Percentiles rank a stretch among this genome's conserved stretches.
Conservation (phyloP, 2,888 invertebrate genomes). For the Pandemis corylana region DNA sequence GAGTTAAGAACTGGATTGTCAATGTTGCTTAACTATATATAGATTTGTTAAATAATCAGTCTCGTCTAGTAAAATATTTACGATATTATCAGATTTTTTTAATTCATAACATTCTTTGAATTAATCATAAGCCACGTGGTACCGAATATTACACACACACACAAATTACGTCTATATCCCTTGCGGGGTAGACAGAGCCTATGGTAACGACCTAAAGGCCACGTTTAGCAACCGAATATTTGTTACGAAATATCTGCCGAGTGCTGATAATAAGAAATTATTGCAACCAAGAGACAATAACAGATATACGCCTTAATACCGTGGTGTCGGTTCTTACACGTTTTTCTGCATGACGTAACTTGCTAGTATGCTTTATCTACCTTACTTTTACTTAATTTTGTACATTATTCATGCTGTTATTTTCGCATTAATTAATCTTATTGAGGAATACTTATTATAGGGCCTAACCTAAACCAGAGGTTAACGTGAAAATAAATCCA, state of each 20-base stretch:
- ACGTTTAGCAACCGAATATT: background rate
- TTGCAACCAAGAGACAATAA: conserved; percentile 12
- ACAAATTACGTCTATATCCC: too few species aligned
- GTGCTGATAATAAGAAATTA: background rate
- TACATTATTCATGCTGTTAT: background rate
- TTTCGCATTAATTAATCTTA: background rate
- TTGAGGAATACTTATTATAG: too few species aligned
- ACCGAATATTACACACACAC: background rate
- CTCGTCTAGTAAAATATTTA: too few species aligned
- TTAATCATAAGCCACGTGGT: too few species aligned
- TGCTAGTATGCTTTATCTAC: background rate
- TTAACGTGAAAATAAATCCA: too few species aligned
- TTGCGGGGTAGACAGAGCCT: too few species aligned
- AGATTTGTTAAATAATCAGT: too few species aligned
- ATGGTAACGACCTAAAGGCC: too few species aligned
- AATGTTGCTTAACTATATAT: background rate
- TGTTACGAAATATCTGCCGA: background rate
- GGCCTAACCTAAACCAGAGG: too few species aligned
- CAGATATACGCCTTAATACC: conserved; percentile 1
- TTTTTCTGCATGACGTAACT: conserved; percentile 17
- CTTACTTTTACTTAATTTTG: background rate
- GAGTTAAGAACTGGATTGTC: background rate
- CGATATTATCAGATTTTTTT: too few species aligned
- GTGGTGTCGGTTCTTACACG: conserved; percentile 21
- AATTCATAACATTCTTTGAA: too few species aligned